phyloP scores from a whole-genome alignment of 2,888 invertebrate species.

The Germaria angustata region DNA sequence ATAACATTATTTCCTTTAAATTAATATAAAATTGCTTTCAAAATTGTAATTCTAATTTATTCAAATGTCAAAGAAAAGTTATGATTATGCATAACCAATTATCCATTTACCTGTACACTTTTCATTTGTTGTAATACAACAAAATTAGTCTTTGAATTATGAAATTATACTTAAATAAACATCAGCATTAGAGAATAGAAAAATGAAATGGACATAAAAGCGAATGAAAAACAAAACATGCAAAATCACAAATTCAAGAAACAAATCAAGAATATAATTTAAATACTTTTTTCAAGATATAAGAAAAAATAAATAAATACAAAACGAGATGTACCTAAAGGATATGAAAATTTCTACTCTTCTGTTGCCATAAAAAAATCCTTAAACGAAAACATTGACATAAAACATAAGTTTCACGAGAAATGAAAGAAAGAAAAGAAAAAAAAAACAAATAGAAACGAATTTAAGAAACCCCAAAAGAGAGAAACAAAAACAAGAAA shows the following conservation, averaged over 20 bases:
- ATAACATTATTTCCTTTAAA: not conserved
- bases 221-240: slow-evolving; percentile 15
- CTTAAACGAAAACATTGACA: slow-evolving; percentile 46
- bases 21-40: not conserved
- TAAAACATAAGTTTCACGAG: slow-evolving; percentile 54
- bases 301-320: not conserved
- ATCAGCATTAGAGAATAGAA: not conserved
- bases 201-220: slow-evolving; percentile 20
- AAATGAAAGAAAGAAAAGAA: slow-evolving; percentile 29
- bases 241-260: slow-evolving; percentile 55
- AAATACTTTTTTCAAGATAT: slow-evolving; percentile 53
- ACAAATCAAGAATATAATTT: slow-evolving; percentile 65
- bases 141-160: slow-evolving; percentile 60
- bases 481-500: slow-evolving; percentile 35
- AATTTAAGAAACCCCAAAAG: slow-evolving; percentile 21
- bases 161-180: slow-evolving; percentile 11
- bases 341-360: slow-evolving; percentile 24
- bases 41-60: slow-evolving; percentile 26
- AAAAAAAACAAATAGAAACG: slow-evolving; percentile 27
- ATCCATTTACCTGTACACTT: slow-evolving; percentile 13
- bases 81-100: slow-evolving; percentile 57
- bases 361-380: slow-evolving; percentile 6
- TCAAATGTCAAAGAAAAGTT: slow-evolving; percentile 44
- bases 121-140: not conserved
- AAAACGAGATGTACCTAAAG: not conserved